A percentile compares a stretch with the other conserved stretches of the same genome.
Conservation (phyloP, 1,140 invertebrate genomes). For the Portunus trituberculatus region DNA sequence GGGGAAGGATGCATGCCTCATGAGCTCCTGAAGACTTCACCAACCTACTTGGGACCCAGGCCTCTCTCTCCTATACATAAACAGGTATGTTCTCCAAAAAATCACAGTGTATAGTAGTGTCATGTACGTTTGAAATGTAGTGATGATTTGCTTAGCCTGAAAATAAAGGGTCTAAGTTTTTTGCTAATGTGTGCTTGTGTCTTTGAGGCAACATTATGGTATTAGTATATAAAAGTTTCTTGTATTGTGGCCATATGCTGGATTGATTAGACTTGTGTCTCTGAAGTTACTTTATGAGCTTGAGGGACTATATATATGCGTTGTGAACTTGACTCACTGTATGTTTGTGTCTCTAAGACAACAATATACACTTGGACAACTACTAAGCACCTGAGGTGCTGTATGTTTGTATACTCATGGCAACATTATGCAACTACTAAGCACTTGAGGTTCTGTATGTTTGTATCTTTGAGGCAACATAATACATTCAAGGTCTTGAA, state of each 20-base stretch:
- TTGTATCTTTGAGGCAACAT: slow-evolving; percentile 46
- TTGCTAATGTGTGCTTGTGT: background rate
- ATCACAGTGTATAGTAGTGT: background rate
- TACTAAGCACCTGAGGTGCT: too few species aligned
- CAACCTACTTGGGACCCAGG: too few species aligned
- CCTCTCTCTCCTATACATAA: background rate
- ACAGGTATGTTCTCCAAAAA: slow-evolving; percentile 25
- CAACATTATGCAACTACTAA: slow-evolving; percentile 45
- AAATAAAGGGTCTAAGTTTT: background rate
- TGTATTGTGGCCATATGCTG: background rate
- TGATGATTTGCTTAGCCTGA: background rate
- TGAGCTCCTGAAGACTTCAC: too few species aligned
- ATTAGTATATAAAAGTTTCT: background rate
- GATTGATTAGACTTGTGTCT: background rate
- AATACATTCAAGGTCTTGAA: background rate
- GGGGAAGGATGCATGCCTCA: too few species aligned
- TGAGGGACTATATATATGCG: too few species aligned
- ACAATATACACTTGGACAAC: too few species aligned
- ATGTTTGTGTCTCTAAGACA: background rate
- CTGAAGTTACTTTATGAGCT: too few species aligned
- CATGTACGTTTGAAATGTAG: background rate
- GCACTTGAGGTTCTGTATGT: background rate
- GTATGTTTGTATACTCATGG: slow-evolving; percentile 4
- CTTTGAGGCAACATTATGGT: slow-evolving; percentile 27
- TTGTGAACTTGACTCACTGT: background rate